Conservation (phyloP, 2,888 invertebrate species). For the Aspidiotus rigidus region DNA sequence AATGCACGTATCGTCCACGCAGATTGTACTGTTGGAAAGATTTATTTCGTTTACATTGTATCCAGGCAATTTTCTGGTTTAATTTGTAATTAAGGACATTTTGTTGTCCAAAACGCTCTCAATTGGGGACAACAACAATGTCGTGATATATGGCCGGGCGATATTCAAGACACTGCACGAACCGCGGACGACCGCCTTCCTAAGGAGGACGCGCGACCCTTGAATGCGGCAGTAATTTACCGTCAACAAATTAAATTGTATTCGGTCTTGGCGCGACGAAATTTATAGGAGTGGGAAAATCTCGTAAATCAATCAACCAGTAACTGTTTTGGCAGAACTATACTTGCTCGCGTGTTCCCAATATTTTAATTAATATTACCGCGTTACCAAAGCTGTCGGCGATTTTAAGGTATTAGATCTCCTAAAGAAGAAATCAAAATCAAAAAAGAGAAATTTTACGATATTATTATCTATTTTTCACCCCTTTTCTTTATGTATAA, state of each 20-base stretch:
- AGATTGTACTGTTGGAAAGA: not conserved
- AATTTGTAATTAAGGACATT: conserved; percentile 31
- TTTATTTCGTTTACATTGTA: conserved; percentile 12
- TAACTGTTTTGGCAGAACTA: too few species aligned
- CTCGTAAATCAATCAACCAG: conserved; percentile 1
- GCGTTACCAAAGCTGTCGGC: too few species aligned
- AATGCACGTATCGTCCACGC: too few species aligned
- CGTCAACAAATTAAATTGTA: conserved; percentile 29
- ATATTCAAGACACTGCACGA: not conserved
- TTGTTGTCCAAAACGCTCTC: not conserved
- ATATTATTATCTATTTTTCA: too few species aligned
- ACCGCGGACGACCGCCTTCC: not conserved
- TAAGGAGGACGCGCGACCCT: not conserved
- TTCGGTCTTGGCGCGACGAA: conserved; percentile 27
- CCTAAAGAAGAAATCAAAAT: too few species aligned
- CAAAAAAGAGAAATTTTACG: too few species aligned
- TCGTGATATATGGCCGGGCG: conserved; percentile 10
- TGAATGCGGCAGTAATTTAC: conserved; percentile 20
- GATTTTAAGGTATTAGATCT: too few species aligned
- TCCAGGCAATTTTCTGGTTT: conserved; percentile 17
- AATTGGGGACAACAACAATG: not conserved
- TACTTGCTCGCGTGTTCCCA: too few species aligned
- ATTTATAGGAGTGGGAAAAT: conserved; percentile 12
- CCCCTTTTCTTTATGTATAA: too few species aligned
- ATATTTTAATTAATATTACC: too few species aligned